Evolutionary conservation across 2,888 invertebrate species (phyloP), one percentile per base, ranked within the genome.

Genomic region (Calliphora vomitoria): DNA sequence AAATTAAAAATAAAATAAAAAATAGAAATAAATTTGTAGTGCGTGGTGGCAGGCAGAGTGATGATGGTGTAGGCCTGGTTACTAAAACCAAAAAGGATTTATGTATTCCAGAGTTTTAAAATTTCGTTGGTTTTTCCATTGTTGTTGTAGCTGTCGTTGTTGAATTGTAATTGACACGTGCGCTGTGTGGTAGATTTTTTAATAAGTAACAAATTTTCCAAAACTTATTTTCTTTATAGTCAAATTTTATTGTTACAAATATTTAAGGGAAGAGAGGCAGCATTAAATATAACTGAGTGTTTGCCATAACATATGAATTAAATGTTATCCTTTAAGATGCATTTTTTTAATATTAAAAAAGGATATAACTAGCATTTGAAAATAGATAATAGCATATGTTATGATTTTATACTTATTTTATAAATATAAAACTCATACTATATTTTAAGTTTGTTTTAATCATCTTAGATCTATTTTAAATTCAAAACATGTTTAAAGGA

Each of bases 101-200:
- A 38, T 47, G 44, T 60, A 3, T 75, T 83, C 44, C 35, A 5
- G 75, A 69, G 69, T 80, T 69, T 62, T 4, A 50, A 79, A 64
- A 58, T 50, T 78, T 79, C 55, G 38, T 47, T 75, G 76, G 25
- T 71, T 58, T 44, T 44, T 81, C 89, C 89, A 68, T 75, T 50
- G 69, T 74, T 74, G 25, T 55, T 18, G 60, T 31, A 35, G 50
- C 20, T 60, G 41, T 55, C 62, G 13, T 47, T 66, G 72, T 74
- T 53, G 20, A 68, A 75, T 91, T 90, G 90, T 90, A 89, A 82
- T 88, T 88, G 92, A 90, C 92, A 92, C 92, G 92, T 92, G 92
- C 92, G 88, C 89, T 90, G 89, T 90, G 89, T 84, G 90, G 89
- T 88, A 82, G 76, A 86, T 89, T 89, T 90, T 90, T 89, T 90